Evolutionary conservation across 2,113 vertebrate species (phyloP).

Genomic region (Phyllopteryx taeniolatus): DNA sequence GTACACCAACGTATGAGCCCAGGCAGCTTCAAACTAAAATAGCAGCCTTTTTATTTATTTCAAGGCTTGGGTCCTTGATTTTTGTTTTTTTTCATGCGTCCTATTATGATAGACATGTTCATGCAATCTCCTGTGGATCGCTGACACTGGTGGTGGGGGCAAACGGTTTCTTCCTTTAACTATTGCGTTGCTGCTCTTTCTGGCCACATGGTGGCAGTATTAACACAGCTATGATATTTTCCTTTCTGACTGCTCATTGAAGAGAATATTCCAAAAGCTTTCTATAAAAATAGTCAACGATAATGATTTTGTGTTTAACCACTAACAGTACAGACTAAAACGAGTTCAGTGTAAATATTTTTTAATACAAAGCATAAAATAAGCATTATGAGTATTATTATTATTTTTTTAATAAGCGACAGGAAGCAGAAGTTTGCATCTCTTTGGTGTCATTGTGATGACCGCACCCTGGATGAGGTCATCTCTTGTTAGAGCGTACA

Average conservation of each 20-base stretch:
- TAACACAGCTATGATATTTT: background rate
- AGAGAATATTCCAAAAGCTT: background rate
- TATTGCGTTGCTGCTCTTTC: constrained; percentile 8
- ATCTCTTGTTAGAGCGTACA: constrained; percentile 55
- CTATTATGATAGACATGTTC: too few relatives aligned
- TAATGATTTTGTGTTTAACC: background rate
- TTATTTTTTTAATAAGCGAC: background rate
- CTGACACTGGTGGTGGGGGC: background rate
- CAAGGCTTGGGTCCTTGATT: too few relatives aligned
- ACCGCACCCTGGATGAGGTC: constrained; percentile 82
- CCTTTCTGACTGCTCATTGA: background rate
- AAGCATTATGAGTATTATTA: background rate
- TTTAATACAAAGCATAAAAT: background rate
- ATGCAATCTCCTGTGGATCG: too few relatives aligned
- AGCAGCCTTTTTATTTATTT: too few relatives aligned
- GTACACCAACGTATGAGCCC: too few relatives aligned
- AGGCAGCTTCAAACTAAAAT: too few relatives aligned
- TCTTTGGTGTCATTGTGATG: constrained; percentile 61
- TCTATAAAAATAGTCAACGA: background rate
- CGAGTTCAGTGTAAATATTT: background rate
- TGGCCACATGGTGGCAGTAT: constrained; percentile 51
- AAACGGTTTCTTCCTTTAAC: background rate
- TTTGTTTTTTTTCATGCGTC: too few relatives aligned
- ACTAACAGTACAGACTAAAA: background rate
- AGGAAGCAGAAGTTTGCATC: constrained; percentile 26